Conservation (phyloP, 2,797 vertebrate species). For the Lacerta agilis region DNA sequence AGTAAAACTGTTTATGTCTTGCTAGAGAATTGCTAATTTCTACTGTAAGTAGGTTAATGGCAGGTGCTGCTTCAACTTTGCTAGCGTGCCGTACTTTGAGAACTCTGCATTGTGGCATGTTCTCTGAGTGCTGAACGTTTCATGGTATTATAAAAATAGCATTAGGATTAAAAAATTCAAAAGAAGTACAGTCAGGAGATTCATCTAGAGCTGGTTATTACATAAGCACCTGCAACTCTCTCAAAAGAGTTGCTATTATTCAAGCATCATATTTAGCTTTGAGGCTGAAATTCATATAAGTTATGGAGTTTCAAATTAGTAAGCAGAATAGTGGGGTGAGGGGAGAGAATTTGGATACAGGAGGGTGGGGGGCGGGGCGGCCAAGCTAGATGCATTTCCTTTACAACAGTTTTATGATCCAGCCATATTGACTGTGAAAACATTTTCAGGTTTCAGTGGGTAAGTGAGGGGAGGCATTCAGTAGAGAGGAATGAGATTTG, state of each 20-base stretch:
- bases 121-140: conserved; percentile 19
- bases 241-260: conserved; percentile 12
- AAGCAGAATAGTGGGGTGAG: neutral
- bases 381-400: neutral
- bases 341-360: neutral
- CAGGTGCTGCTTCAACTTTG: neutral
- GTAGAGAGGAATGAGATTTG: neutral
- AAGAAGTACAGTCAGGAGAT: conserved; percentile 12
- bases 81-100: conserved; percentile 15
- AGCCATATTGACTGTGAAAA: neutral
- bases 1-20: neutral
- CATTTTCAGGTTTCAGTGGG: neutral
- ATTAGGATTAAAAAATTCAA: conserved; percentile 16
- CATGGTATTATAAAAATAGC: conserved; percentile 37
- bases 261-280: conserved; percentile 10
- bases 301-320: neutral
- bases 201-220: neutral
- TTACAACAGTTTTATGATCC: neutral
- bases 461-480: neutral
- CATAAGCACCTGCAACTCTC: neutral
- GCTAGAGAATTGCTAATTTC: neutral
- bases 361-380: no score
- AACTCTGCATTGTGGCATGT: neutral
- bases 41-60: neutral
- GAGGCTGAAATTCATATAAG: accelerated